A percentile compares a stretch with the other conserved stretches of the same genome.
phyloP scores from a whole-genome alignment of 1,140 invertebrate species.

The Drosophila fuyamai region DNA sequence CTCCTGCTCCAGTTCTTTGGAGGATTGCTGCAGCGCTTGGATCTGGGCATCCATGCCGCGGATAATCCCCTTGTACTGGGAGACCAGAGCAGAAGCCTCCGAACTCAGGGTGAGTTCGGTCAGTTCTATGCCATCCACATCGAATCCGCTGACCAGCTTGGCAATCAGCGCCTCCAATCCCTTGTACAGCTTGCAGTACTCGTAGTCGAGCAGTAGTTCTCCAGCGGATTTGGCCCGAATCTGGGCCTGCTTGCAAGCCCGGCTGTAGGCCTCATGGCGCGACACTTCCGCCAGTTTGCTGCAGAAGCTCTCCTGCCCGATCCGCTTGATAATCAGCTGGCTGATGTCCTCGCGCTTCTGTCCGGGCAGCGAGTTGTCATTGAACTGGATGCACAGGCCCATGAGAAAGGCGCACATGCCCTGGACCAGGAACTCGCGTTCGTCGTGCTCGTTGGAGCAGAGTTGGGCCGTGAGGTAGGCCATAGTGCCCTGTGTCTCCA shows the following conservation, averaged over 20 bases:
- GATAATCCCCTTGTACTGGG: conserved; percentile 95
- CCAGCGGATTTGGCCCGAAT: conserved; percentile 90
- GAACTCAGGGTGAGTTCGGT: conserved; percentile 85
- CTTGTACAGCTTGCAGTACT: conserved; percentile 96
- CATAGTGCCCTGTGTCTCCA: conserved; percentile 93
- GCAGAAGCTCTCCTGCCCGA: conserved; percentile 95
- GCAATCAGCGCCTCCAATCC: conserved; percentile 87
- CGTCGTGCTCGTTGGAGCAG: conserved; percentile 92
- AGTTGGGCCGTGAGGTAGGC: conserved; percentile 93
- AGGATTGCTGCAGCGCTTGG: conserved; percentile 87
- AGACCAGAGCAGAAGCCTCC: conserved; percentile 87
- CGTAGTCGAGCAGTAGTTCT: conserved; percentile 96
- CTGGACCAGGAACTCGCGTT: conserved; percentile 94
- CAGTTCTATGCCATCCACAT: conserved; percentile 85
- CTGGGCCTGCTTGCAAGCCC: conserved; percentile 97
- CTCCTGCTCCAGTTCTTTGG: conserved; percentile 86
- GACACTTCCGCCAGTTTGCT: conserved; percentile 94
- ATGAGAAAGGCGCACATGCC: conserved; percentile 97
- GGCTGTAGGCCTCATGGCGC: conserved; percentile 95
- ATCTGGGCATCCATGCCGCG: conserved; percentile 93
- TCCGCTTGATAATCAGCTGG: conserved; percentile 94
- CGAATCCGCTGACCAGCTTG: conserved; percentile 76
- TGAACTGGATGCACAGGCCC: conserved; percentile 96
- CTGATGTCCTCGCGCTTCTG: conserved; percentile 93
- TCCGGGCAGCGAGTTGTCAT: conserved; percentile 93